Evolutionary conservation across 2,888 invertebrate genomes (phyloP), one percentile per base, ranked within the genome.

Genomic region (Linnaemya tessellans): DNA sequence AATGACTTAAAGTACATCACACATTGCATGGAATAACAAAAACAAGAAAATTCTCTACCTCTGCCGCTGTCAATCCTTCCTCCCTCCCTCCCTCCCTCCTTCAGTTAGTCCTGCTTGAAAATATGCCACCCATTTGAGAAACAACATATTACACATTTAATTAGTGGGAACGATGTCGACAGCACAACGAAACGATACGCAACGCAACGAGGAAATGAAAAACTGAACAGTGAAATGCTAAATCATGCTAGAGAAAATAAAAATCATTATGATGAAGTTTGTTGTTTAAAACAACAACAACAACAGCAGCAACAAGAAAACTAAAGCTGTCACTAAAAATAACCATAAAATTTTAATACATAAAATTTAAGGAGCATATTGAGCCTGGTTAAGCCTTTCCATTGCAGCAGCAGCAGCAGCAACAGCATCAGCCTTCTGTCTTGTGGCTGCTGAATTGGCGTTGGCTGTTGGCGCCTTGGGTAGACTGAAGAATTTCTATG

Each of bases 401-500:
- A 68, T 86, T 30, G 88, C 88, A 8, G 83, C 77, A 43, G 49
- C 73, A 70, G 60, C 67, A 51, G 43, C 71, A 38, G 83, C 77
- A 43, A 43, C 73, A 70, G 60, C 67, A 51, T 35, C 71, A 38
- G 82, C 56, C 71, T 38, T 35, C 35, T 62, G 49, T 58, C 60
- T 83, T 83, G 71, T 73, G 71, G 64, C 43, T 78, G 71, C 67
- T 71, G 51, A 70, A 38, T 82, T 71, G 77, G 73, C 75, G 74
- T 82, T 75, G 30, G 84, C 62, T 58, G 84, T 74, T 80, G 90
- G 90, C 85, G 90, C 88, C 87, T 91, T 92, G 43, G 92, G 92
- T 86, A 92, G 89, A 88, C 91, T 91, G 89, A 92, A 92, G 89
- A 92, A 92, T 91, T 91, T 92, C 92, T 92, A 88, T 86, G 18